A percentile compares a stretch with the other conserved stretches of the same genome.
These are phyloP conservation scores for Gymnarchus niloticus DNA, from an alignment of 2,113 vertebrate species.

Conservation along the genomic window DNA sequence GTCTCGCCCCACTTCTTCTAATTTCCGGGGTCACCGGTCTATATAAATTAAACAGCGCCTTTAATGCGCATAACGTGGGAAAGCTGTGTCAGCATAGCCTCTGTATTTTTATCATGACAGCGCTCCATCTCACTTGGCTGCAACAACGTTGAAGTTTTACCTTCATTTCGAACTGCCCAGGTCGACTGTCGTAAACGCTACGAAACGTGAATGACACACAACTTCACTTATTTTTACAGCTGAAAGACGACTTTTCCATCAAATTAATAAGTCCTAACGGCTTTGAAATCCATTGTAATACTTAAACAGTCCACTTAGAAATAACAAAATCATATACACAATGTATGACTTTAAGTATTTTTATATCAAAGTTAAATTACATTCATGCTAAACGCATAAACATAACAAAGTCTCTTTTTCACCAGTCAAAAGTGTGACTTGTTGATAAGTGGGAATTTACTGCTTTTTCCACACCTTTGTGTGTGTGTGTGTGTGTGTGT, in stretches of 20 bases:
- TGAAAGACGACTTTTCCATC: not conserved
- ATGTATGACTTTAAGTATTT: not conserved
- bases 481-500: too few relatives aligned
- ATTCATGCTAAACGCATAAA: not conserved
- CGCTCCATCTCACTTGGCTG: not conserved
- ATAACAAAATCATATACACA: not conserved
- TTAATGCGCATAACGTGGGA: not conserved
- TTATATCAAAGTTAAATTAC: not conserved
- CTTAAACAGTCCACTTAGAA: not conserved
- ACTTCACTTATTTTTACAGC: not conserved
- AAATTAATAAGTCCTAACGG: not conserved
- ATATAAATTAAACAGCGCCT: conserved; percentile 33
- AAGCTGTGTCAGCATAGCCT: not conserved
- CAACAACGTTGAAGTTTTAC: not conserved
- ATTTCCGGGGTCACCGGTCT: conserved; percentile 32
- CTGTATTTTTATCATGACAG: not conserved
- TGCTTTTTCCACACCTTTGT: too few relatives aligned
- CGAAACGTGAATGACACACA: not conserved
- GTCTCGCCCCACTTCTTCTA: conserved; percentile 22
- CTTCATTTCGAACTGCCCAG: conserved; percentile 20
- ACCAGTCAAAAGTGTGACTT: not conserved
- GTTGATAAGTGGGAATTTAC: too few relatives aligned
- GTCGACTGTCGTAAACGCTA: not conserved
- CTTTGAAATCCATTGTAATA: not conserved
- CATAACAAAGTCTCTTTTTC: not conserved